Evolutionary conservation across 2,888 invertebrate genomes (phyloP).

Genomic region (Melanotus villosus): DNA sequence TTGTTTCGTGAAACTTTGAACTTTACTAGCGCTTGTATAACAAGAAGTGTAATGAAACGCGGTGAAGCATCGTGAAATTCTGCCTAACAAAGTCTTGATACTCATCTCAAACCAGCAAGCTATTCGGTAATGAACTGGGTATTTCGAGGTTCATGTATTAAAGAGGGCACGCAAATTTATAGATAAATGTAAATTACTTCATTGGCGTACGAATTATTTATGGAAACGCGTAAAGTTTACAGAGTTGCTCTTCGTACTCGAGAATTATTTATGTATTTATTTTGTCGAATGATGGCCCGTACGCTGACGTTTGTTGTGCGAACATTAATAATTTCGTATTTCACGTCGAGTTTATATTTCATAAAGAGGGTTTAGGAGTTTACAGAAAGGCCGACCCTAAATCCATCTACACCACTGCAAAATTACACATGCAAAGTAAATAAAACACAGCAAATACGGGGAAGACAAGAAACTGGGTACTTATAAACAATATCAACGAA

Average conservation of each 20-base stretch:
- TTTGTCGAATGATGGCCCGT: conserved; percentile 11
- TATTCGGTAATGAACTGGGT: conserved; percentile 26
- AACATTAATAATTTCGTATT: conserved; percentile 19
- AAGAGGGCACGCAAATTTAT: conserved; percentile 27
- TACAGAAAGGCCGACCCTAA: conserved; percentile 9
- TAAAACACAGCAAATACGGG: conserved; percentile 40
- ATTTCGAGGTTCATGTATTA: conserved; percentile 30
- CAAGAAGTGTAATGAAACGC: conserved; percentile 31
- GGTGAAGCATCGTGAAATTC: conserved; percentile 18
- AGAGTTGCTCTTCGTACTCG: too few species aligned
- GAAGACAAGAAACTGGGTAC: conserved; percentile 39
- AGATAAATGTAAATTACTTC: conserved; percentile 28
- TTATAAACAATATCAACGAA: conserved; percentile 46
- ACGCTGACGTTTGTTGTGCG: conserved; percentile 15
- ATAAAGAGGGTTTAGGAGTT: conserved; percentile 2
- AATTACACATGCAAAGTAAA: conserved; percentile 38
- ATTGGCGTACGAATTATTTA: conserved; percentile 17
- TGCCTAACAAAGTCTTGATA: conserved; percentile 20
- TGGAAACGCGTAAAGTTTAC: too few species aligned
- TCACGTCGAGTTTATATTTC: conserved; percentile 13
- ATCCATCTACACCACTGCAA: conserved; percentile 25
- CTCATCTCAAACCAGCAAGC: conserved; percentile 16
- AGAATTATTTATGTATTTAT: conserved; percentile 8
- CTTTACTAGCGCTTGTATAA: conserved; percentile 4
- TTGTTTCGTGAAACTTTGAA: conserved; percentile 7